phyloP scores from a whole-genome alignment of 2,888 invertebrate species.

The Cylloceria caligata region DNA sequence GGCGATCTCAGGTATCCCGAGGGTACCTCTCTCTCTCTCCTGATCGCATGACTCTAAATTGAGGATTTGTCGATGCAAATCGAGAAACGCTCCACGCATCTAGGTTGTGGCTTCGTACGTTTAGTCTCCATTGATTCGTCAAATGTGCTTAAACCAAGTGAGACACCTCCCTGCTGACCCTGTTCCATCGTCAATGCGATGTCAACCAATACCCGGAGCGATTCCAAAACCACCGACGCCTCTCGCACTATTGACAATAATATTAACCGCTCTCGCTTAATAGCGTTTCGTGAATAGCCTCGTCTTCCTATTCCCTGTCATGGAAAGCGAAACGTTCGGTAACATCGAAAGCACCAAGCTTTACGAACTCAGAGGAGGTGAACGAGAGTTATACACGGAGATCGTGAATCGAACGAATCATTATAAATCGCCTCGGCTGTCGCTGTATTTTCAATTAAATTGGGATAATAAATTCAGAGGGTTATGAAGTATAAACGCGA shows the following conservation, averaged over 20 bases:
- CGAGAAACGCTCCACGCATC: conserved; percentile 1
- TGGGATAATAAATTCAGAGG: neutral
- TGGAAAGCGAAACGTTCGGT: neutral
- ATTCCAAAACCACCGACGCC: conserved; percentile 39
- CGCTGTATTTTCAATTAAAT: conserved; percentile 10
- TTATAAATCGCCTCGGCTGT: conserved; percentile 27
- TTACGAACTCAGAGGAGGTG: neutral
- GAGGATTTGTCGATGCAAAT: conserved; percentile 48
- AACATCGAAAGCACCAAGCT: neutral
- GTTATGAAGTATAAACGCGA: neutral
- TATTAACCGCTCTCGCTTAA: conserved; percentile 57
- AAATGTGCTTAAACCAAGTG: conserved; percentile 18
- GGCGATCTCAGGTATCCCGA: neutral
- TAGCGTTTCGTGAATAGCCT: conserved; percentile 42
- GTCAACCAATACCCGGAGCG: conserved; percentile 14
- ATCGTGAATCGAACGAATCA: conserved; percentile 16
- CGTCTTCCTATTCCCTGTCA: neutral
- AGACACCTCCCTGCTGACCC: neutral
- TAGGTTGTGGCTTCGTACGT: conserved; percentile 17
- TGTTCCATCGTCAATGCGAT: conserved; percentile 26
- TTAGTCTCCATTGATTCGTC: conserved; percentile 23
- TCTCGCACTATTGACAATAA: conserved; percentile 26
- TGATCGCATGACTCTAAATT: conserved; percentile 12
- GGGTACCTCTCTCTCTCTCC: neutral
- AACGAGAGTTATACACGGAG: neutral